These are phyloP conservation scores for Caiman crocodilus DNA, from an alignment of 2,797 vertebrate genomes.

Conservation along the genomic window DNA sequence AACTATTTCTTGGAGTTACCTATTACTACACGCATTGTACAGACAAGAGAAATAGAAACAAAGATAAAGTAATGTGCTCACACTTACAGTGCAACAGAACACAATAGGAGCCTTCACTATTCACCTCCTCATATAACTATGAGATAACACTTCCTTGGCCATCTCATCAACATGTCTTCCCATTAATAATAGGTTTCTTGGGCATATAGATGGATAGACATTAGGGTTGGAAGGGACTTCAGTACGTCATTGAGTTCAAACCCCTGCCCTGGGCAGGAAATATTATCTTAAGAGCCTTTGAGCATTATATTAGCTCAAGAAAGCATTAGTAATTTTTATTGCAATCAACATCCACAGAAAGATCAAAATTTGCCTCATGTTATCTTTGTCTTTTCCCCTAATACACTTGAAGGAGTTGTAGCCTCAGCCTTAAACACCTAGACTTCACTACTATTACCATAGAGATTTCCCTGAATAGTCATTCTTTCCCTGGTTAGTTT, in stretches of 20 bases:
- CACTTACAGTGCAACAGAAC: background rate
- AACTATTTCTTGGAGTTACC: background rate
- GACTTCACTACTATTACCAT: background rate
- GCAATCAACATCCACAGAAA: no score
- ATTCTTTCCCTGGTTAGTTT: no score
- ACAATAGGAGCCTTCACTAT: background rate
- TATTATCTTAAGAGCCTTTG: no score
- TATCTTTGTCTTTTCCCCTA: background rate
- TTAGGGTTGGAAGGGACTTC: no score
- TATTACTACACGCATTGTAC: background rate
- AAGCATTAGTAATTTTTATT: no score
- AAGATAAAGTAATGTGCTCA: background rate
- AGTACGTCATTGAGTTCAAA: no score
- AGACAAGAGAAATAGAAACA: background rate
- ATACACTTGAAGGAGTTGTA: background rate
- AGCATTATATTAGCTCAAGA: no score
- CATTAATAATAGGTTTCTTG: background rate
- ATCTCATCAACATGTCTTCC: rapidly evolving
- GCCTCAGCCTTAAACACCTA: background rate
- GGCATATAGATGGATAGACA: no score
- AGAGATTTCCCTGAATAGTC: background rate
- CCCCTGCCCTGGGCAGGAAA: no score
- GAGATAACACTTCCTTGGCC: background rate
- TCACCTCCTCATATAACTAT: background rate
- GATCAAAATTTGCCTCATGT: no score